A percentile compares a stretch with the other conserved stretches of the same genome.
Evolutionary conservation across 23 tunicate species (phyloP).

Genomic region (Oikopleura vanhoeffeni): DNA sequence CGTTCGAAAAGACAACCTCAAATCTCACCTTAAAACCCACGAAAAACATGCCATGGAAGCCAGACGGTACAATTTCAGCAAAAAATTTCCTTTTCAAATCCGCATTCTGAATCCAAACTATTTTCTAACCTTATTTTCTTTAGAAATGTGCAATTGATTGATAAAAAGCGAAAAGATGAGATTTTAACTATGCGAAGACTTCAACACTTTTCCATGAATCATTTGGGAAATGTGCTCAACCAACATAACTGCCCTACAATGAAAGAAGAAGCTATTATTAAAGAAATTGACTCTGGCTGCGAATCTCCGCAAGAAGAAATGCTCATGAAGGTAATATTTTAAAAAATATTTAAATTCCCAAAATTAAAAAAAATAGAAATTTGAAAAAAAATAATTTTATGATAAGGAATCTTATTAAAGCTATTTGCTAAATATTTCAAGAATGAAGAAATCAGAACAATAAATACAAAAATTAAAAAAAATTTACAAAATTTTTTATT

Average conservation of each 20-base stretch:
- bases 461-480: too few species aligned
- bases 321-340: too few species aligned
- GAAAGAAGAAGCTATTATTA: background rate
- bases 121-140: background rate
- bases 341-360: too few species aligned
- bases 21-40: constrained; percentile 96
- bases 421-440: too few species aligned
- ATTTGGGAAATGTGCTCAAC: background rate
- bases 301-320: background rate
- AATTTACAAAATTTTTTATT: too few species aligned
- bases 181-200: background rate
- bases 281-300: background rate
- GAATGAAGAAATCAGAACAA: too few species aligned
- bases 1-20: constrained; percentile 84
- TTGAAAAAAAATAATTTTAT: too few species aligned
- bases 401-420: too few species aligned
- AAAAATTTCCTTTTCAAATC: background rate
- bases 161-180: constrained; percentile 6
- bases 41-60: constrained; percentile 53
- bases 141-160: background rate
- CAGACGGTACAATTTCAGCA: too few species aligned
- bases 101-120: background rate
- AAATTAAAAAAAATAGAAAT: too few species aligned
- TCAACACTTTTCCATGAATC: background rate
- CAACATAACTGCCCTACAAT: background rate